Evolutionary conservation across 1,140 invertebrate genomes (phyloP).

Genomic region (Drosophila ficusphila): DNA sequence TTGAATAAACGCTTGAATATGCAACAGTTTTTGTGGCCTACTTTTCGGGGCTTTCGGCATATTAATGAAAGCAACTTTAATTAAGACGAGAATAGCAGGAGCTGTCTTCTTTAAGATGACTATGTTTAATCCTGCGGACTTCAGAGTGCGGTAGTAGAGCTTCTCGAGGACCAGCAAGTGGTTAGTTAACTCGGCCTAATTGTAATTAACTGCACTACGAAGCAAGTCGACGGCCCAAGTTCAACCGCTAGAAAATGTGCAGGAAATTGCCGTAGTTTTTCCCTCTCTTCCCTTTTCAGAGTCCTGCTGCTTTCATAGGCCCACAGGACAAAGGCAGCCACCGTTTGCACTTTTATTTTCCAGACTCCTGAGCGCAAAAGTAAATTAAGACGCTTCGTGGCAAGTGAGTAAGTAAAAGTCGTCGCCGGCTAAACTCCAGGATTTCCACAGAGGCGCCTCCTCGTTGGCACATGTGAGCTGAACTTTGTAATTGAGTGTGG

Average conservation of each 20-base stretch:
- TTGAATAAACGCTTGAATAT: slow-evolving; percentile 75
- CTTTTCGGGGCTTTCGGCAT: slow-evolving; percentile 45
- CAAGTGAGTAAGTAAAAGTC: slow-evolving; percentile 65
- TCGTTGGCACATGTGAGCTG: slow-evolving; percentile 39
- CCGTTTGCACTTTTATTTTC: slow-evolving; percentile 64
- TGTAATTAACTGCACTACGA: slow-evolving; percentile 82
- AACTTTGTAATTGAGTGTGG: slow-evolving; percentile 65
- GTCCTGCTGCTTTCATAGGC: slow-evolving; percentile 49
- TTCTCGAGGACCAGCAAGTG: slow-evolving; percentile 64
- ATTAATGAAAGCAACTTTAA: slow-evolving; percentile 76
- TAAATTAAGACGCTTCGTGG: slow-evolving; percentile 72
- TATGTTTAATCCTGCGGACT: neutral
- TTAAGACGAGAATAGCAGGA: slow-evolving; percentile 31
- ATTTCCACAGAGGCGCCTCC: slow-evolving; percentile 24
- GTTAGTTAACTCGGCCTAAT: slow-evolving; percentile 83
- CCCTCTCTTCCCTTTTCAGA: neutral
- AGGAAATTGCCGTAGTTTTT: slow-evolving; percentile 67
- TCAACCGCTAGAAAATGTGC: slow-evolving; percentile 71
- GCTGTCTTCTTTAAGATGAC: slow-evolving; percentile 57
- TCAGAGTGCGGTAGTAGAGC: neutral
- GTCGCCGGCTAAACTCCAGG: slow-evolving; percentile 52
- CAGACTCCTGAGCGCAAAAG: slow-evolving; percentile 73
- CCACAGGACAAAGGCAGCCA: slow-evolving; percentile 37
- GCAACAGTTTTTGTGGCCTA: slow-evolving; percentile 76
- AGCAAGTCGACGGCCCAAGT: slow-evolving; percentile 40